Base-by-base conservation (phyloP, 2,888 invertebrate genomes). In the Thecocarcelia acutangulata region DNA sequence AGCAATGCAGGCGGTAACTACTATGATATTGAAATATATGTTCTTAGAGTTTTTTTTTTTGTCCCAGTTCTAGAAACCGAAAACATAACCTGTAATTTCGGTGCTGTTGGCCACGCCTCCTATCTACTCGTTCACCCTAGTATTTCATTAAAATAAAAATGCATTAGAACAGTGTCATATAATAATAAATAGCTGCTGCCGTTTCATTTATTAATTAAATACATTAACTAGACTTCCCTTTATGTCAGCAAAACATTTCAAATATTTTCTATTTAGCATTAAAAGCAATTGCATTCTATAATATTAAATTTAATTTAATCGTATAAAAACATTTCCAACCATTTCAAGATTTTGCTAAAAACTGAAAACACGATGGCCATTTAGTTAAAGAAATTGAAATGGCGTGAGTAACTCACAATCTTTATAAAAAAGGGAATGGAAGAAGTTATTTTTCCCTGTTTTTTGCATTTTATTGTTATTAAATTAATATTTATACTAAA, bases 401-500 rank as follows among this genome's bases (percentile, higher is more conserved):
- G 40, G 40, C 15, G 3, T 17, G 54, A 56, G 58, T 8, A 6
- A 15, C 33, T 63, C 19, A 50, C 46, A 58, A 19, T 46, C 33
- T 33, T 0, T 11, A 21, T 12, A 37, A 13, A 1, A 8, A 37
- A 11, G 13, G n/a, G 54, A 56, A 52, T 4, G n/a, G 19, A 37
- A 40, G 40, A 33, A 40, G 13, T 52, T 50, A 21, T 52, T 21
- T 44, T n/a, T 44, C 21, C 9, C 8, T 8, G 8, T 46, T 63
- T 15, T 56, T 64, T 44, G 13, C 17, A 37, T 58, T 56, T 48
- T 40, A 12, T 33, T 74, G n/a, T 42, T 66, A 66, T 74, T 66
- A 46, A 58, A 64, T 74, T 74, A 74, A 58, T 74, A 28, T 58
- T 56, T 48, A 17, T 58, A 48, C 48, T 56, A 56, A 66, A 64